Evolutionary conservation across 2,113 vertebrate species (phyloP), one percentile per base, ranked within the genome.

Genomic region (Takifugu flavidus): DNA sequence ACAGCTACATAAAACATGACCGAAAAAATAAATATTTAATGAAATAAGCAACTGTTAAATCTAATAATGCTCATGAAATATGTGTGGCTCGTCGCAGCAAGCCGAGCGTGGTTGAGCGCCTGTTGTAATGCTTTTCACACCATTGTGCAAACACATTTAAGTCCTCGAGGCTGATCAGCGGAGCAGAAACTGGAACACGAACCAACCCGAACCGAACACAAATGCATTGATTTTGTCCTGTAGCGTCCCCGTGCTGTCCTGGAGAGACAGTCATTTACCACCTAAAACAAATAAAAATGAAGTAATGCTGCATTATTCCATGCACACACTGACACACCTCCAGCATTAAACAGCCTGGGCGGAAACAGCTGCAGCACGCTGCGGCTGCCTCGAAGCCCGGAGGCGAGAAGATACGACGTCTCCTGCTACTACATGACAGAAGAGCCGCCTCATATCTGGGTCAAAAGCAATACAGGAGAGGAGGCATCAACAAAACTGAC

Each of bases 291-390:
- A 39, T 39, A 39, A 39, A 39, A 39, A 39, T 39, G 34, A 10
- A 39, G 34, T 39, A 39, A 39, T 39, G 34, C 34, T 39, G 34
- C 34, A 39, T 8, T 43, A 31, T 42, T 46, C 15, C 1, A 5
- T 11, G 20, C 27, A 2, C 25, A 57, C 46, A 54, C 56, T 59
- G 25, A 58, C 62, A 71, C 75, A 65, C 74, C 56, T 49, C 70
- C 1, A 59, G 71, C 65, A 20, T 20, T 25, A 51, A 34, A 44
- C 2, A 29, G 43, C 62, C 55, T 4, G 14, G 2, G 46, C 55
- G 58, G 52, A 67, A 70, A 69, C 60, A 72, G 63, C 60, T 71
- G 64, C 55, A 76, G 62, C 78, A 80, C 65, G 65, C 66, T 44
- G 26, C 25, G 52, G 61, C 57, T 8, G 56, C 65, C 43, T 11